Evolutionary conservation across 1,140 invertebrate genomes (phyloP), one percentile per base, ranked within the genome.

Genomic region (Aporrectodea caliginosa): DNA sequence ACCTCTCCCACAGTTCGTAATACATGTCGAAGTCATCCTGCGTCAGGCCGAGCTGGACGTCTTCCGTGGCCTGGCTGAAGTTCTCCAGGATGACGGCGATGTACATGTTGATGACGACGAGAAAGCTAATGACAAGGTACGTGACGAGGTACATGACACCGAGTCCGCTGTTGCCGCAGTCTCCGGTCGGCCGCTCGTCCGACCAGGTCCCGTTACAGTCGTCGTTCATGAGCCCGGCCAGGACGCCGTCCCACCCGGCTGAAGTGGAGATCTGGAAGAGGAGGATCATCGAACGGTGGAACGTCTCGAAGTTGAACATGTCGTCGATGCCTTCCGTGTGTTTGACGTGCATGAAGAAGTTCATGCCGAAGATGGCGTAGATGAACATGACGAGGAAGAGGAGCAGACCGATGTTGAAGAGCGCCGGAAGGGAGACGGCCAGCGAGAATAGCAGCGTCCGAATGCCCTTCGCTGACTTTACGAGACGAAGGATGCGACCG

Each of bases 61-160:
- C 97, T 90, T 98, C 96, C 69, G 96, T 98, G 35, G 97, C 97
- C 90, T 95, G 94, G 71, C 95, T 97, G 89, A 98, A 98, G 89
- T 98, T 99, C 90, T 98, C 97, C 88, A 98, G 92, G n/a, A n/a
- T n/a, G n/a, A n/a, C n/a, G n/a, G n/a, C n/a, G n/a, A n/a, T n/a
- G n/a, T n/a, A n/a, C n/a, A 98, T 98, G 92, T 98, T 98, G 88
- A 98, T 97, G 81, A 98, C 95, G 86, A 99, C 98, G 84, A 98
- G 92, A 90, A 98, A 99, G 87, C 94, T 97, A 87, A 98, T 98
- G 84, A 98, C 95, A 86, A 98, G 91, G 88, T 98, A 98, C 85
- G 94, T 94, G 77, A 98, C 92, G 81, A 98, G 90, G 90, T 94
- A 99, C 69, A 95, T 92, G 85, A 98, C 97, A 81, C 95, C 97